These are phyloP conservation scores for Nomada fucata DNA, from an alignment of 2,888 invertebrate species.

Conservation along the genomic window DNA sequence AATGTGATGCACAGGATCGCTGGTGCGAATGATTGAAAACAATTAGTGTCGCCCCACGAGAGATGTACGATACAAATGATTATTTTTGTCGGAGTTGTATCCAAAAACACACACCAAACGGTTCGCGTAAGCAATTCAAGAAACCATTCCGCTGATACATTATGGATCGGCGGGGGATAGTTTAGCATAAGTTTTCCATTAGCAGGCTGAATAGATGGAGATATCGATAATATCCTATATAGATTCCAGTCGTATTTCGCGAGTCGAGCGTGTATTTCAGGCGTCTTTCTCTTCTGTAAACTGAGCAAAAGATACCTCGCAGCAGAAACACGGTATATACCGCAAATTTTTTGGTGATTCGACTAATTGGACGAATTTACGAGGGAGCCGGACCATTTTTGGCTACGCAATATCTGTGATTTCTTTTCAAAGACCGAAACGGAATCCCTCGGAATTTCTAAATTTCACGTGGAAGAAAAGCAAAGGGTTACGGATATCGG, in stretches of 20 bases:
- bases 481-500: constrained; percentile 9
- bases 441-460: constrained; percentile 52
- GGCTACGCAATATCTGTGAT: constrained; percentile 41
- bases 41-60: constrained; percentile 17
- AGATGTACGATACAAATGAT: constrained; percentile 41
- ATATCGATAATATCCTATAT: constrained; percentile 81
- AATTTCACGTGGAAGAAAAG: constrained; percentile 40
- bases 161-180: constrained; percentile 70
- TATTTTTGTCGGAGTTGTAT: constrained; percentile 23
- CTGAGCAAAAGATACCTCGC: constrained; percentile 23
- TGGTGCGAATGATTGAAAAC: not conserved
- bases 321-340: constrained; percentile 47
- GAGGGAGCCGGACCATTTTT: constrained; percentile 69
- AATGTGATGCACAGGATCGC: not conserved
- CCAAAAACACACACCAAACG: constrained; percentile 59
- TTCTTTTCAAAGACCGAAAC: constrained; percentile 38
- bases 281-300: constrained; percentile 38
- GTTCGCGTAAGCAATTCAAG: constrained; percentile 52
- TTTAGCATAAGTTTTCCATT: constrained; percentile 81
- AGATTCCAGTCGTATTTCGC: constrained; percentile 75
- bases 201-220: constrained; percentile 75
- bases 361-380: constrained; percentile 81
- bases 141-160: constrained; percentile 72
- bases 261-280: constrained; percentile 64
- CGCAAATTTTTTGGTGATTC: constrained; percentile 75